Evolutionary conservation across 2,113 vertebrate species (phyloP).

Genomic region (Pachyramphus minor): DNA sequence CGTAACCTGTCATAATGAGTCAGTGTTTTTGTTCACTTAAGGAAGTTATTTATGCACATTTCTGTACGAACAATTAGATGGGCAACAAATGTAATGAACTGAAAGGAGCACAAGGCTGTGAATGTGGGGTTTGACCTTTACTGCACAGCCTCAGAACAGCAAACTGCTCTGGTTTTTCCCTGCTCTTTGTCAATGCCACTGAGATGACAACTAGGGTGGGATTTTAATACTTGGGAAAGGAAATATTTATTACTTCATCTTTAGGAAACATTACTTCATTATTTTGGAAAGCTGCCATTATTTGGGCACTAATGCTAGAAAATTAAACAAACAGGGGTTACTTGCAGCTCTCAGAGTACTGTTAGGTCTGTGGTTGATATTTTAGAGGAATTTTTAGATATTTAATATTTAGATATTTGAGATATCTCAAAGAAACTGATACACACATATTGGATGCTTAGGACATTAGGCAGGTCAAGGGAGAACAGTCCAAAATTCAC

Average conservation of each 20-base stretch:
- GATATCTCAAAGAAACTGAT: not conserved
- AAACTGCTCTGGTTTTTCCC: not conserved
- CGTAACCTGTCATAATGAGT: not conserved
- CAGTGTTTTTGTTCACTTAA: not conserved
- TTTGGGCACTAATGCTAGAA: not conserved
- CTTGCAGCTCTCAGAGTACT: not conserved
- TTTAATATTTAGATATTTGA: not conserved
- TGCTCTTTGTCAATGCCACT: not conserved
- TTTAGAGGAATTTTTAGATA: not conserved
- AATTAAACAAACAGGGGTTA: not conserved
- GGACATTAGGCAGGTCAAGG: not conserved
- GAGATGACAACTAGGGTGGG: slow-evolving; percentile 23
- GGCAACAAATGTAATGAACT: not conserved
- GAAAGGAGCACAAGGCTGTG: not conserved
- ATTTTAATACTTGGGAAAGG: not conserved
- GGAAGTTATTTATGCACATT: not conserved
- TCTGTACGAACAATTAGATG: not conserved
- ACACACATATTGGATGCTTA: not conserved
- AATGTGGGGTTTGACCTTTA: not conserved
- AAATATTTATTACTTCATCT: slow-evolving; percentile 40
- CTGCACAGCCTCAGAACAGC: not conserved
- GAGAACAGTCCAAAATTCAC: not conserved
- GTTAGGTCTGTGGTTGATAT: not conserved
- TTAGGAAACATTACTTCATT: slow-evolving; percentile 17
- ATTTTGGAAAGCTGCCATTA: not conserved